phyloP scores from a whole-genome alignment of 1,140 invertebrate species.

The Colletes latitarsis region DNA sequence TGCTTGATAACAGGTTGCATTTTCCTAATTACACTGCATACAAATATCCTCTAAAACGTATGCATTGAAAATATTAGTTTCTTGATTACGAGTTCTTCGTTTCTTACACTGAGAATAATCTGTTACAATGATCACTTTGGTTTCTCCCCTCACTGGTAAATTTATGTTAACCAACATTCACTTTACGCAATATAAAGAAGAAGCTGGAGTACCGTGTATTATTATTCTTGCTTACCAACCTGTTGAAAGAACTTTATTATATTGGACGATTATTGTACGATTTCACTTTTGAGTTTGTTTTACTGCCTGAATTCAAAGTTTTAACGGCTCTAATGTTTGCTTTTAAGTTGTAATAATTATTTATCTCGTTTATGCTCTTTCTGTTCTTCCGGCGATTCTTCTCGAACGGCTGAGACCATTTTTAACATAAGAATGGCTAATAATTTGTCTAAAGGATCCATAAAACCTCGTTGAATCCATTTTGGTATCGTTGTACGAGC shows the following conservation, averaged over 20 bases:
- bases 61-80: constrained; percentile 38
- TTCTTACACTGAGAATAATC: constrained; percentile 42
- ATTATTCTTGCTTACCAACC: background rate
- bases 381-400: constrained; percentile 73
- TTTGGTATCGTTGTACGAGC: constrained; percentile 99
- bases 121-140: constrained; percentile 29
- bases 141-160: constrained; percentile 28
- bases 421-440: constrained; percentile 87
- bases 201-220: background rate
- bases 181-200: constrained; percentile 20
- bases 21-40: constrained; percentile 52
- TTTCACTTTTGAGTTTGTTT: background rate
- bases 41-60: constrained; percentile 41
- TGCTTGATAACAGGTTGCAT: constrained; percentile 29
- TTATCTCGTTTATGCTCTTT: constrained; percentile 75
- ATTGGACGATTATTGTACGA: constrained; percentile 37
- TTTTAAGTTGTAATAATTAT: constrained; percentile 48
- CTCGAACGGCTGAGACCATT: constrained; percentile 82
- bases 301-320: background rate
- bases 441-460: constrained; percentile 96
- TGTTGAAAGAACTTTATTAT: background rate
- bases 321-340: background rate
- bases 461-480: constrained; percentile 98
- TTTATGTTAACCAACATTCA: constrained; percentile 2
- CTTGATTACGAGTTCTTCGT: constrained; percentile 19